phyloP scores from a whole-genome alignment of 1,140 invertebrate genomes.

The Macrobrachium rosenbergii region DNA sequence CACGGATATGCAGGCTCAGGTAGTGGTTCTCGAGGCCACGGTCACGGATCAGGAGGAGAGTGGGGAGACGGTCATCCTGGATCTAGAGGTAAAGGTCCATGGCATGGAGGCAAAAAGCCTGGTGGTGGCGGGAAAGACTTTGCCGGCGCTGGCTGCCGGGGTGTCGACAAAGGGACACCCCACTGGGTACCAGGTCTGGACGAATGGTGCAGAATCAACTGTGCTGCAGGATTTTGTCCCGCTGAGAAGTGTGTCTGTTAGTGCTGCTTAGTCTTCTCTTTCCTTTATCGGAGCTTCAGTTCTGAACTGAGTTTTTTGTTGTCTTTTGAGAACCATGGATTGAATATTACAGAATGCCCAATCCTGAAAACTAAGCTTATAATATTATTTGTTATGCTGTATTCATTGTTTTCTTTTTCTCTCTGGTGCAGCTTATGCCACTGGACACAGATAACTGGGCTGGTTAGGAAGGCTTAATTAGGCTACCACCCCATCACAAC shows the following conservation, averaged over 20 bases:
- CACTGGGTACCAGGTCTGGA: slow-evolving; percentile 13
- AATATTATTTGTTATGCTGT: neutral
- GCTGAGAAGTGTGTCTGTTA: neutral
- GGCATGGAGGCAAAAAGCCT: neutral
- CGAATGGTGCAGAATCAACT: neutral
- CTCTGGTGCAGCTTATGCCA: neutral
- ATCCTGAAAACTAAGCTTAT: neutral
- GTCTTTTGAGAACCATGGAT: too few species aligned
- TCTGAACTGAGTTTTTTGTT: too few species aligned
- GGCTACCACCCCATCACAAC: neutral
- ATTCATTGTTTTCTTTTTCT: neutral
- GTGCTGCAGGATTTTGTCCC: neutral
- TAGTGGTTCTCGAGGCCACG: too few species aligned
- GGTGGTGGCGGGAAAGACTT: neutral
- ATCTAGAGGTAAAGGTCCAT: neutral
- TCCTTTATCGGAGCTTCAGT: too few species aligned
- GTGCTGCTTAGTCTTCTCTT: too few species aligned
- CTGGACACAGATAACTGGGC: neutral
- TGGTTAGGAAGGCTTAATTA: neutral
- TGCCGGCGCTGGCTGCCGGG: neutral
- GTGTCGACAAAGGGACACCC: neutral
- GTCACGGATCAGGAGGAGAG: too few species aligned
- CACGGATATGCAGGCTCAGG: neutral
- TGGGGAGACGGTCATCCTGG: neutral
- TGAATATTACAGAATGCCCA: too few species aligned